Evolutionary conservation across 2,113 vertebrate genomes (phyloP).

Genomic region (Boleophthalmus pectinirostris): DNA sequence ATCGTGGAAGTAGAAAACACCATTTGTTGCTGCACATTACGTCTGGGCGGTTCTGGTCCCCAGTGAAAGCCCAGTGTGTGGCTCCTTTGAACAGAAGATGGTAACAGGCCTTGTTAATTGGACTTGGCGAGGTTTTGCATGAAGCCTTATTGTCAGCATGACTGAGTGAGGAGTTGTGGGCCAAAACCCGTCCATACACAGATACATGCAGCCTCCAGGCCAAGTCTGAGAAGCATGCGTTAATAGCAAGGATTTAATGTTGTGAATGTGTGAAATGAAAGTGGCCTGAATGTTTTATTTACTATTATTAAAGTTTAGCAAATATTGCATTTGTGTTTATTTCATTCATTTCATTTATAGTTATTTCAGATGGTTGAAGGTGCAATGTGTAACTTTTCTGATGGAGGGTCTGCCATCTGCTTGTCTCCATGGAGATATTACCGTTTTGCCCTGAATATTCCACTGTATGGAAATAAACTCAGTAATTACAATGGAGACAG

Average conservation of each 20-base stretch:
- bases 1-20: slow-evolving; percentile 58
- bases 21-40: slow-evolving; percentile 65
- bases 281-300: neutral
- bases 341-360: neutral
- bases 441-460: no score
- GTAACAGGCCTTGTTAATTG: slow-evolving; percentile 75
- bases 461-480: no score
- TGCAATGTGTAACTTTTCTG: no score
- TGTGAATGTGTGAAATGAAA: neutral
- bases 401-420: no score
- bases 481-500: no score
- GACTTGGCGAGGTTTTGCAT: slow-evolving; percentile 70
- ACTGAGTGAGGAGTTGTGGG: slow-evolving; percentile 55
- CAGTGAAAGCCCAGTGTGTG: slow-evolving; percentile 70
- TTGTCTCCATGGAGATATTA: no score
- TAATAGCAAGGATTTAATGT: neutral
- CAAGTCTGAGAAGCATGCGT: slow-evolving; percentile 33
- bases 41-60: slow-evolving; percentile 60
- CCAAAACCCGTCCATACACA: slow-evolving; percentile 46
- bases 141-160: slow-evolving; percentile 62
- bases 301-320: neutral
- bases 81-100: slow-evolving; percentile 65
- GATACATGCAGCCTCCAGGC: slow-evolving; percentile 20
- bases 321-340: neutral
- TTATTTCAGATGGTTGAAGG: no score